A percentile compares a stretch with the other conserved stretches of the same genome.
phyloP scores from a whole-genome alignment of 2,888 invertebrate genomes.

The Auanema sp. region DNA sequence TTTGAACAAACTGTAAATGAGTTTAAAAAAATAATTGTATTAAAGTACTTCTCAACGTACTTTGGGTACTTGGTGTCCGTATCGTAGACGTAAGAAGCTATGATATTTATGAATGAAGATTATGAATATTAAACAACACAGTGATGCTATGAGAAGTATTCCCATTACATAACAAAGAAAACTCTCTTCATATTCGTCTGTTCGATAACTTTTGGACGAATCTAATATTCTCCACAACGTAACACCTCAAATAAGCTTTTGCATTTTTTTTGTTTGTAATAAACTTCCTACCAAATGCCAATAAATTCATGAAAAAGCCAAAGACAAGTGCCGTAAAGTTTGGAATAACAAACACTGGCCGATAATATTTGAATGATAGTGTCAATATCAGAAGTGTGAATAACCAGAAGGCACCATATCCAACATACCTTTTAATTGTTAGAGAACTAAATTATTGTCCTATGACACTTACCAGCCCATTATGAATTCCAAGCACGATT shows the following conservation, averaged over 20 bases:
- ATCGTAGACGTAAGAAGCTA: conserved; percentile 39
- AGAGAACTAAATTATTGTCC: too few species aligned
- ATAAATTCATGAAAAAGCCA: conserved; percentile 49
- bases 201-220: conserved; percentile 44
- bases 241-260: conserved; percentile 24
- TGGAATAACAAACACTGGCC: conserved; percentile 53
- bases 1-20: conserved; percentile 39
- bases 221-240: conserved; percentile 36
- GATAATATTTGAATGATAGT: conserved; percentile 55
- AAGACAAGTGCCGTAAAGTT: conserved; percentile 51
- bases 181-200: conserved; percentile 42
- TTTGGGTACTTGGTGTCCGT: conserved; percentile 49
- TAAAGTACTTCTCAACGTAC: conserved; percentile 15
- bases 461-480: conserved; percentile 50
- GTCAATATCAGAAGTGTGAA: conserved; percentile 48
- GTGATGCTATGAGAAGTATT: conserved; percentile 40
- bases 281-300: conserved; percentile 41
- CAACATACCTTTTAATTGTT: conserved; percentile 31
- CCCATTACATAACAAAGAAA: conserved; percentile 45
- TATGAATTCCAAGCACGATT: conserved; percentile 47
- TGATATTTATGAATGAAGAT: conserved; percentile 45
- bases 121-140: conserved; percentile 44
- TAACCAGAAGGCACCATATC: conserved; percentile 51
- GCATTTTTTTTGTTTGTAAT: neutral
- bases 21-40: too few species aligned